phyloP scores from a whole-genome alignment of 2,113 vertebrate genomes.

The Silurus asotus region DNA sequence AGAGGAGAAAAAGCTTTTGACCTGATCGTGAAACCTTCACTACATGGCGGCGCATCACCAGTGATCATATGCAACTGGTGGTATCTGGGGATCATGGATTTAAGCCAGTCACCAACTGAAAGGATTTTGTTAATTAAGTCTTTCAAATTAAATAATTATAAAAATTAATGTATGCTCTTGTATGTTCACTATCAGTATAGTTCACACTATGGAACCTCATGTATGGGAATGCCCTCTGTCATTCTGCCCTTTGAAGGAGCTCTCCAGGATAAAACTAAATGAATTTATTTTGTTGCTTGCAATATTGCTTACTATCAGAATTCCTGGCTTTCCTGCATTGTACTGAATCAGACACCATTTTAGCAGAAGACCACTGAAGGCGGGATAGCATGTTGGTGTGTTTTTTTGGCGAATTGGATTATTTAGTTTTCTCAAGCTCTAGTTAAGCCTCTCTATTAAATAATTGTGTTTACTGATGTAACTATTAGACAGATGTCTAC shows the following conservation, averaged over 20 bases:
- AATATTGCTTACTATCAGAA: not conserved
- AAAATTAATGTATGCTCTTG: not conserved
- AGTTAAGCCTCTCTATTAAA: too few relatives aligned
- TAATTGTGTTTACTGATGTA: too few relatives aligned
- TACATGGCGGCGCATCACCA: not conserved
- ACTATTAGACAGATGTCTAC: not conserved
- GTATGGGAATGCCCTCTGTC: not conserved
- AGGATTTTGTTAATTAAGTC: not conserved
- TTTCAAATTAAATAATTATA: not conserved
- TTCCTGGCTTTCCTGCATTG: not conserved
- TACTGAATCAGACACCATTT: not conserved
- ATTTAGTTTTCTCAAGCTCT: not conserved
- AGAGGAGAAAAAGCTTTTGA: not conserved
- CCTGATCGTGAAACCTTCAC: not conserved
- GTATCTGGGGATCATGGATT: not conserved
- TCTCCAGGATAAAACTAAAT: not conserved
- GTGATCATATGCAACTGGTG: not conserved
- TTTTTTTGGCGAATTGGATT: not conserved
- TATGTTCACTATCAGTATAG: not conserved
- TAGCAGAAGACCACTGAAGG: not conserved
- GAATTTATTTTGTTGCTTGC: not conserved
- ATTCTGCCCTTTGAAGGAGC: not conserved
- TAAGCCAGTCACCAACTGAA: not conserved
- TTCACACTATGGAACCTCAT: not conserved
- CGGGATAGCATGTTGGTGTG: not conserved